These are phyloP conservation scores for Sympetrum striolatum DNA, from an alignment of 2,888 invertebrate genomes.

Conservation along the genomic window DNA sequence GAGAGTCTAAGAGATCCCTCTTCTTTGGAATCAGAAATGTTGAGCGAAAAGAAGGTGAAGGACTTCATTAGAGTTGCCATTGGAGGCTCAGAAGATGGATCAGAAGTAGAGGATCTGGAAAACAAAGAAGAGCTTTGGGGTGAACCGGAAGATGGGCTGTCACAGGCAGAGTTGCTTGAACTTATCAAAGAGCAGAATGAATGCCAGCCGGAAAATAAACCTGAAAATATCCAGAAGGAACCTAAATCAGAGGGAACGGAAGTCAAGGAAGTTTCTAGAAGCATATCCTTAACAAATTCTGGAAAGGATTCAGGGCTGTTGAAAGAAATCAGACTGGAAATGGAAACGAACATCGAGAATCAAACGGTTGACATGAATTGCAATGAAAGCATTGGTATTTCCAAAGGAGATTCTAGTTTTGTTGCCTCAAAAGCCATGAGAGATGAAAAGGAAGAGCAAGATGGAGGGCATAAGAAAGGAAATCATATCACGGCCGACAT, in stretches of 20 bases:
- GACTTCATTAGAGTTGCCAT: background rate
- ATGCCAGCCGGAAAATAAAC: background rate
- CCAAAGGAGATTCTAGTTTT: constrained; percentile 55
- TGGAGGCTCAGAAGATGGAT: background rate
- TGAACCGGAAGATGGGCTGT: background rate
- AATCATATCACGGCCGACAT: constrained; percentile 47
- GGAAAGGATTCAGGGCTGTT: too few species aligned
- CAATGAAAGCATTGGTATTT: constrained; percentile 64
- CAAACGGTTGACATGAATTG: too few species aligned
- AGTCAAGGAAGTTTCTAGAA: too few species aligned
- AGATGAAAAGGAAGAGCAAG: constrained; percentile 45
- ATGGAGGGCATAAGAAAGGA: background rate
- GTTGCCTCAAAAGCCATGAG: constrained; percentile 29
- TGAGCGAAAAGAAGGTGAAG: background rate
- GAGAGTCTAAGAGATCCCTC: background rate
- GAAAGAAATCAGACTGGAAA: too few species aligned
- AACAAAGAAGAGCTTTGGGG: background rate
- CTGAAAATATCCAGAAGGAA: too few species aligned
- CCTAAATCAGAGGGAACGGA: too few species aligned
- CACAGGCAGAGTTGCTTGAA: background rate
- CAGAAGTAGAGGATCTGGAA: background rate
- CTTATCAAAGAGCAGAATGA: background rate
- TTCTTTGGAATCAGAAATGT: background rate
- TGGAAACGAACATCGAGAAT: too few species aligned
- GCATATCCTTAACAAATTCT: too few species aligned